Evolutionary conservation across 2,888 invertebrate species (phyloP).

Genomic region (Cantharis lateralis): DNA sequence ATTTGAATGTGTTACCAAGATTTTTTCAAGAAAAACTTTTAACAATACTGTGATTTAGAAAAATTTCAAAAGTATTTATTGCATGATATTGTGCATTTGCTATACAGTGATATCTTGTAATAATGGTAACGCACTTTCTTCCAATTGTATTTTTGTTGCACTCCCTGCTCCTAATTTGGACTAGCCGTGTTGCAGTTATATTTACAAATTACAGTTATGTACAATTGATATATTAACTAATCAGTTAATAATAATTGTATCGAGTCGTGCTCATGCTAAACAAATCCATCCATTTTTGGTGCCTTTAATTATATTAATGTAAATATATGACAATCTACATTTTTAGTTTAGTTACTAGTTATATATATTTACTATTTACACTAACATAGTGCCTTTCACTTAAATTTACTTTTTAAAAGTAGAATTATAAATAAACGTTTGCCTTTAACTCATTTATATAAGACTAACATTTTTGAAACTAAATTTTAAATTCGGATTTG

Average conservation of each 20-base stretch:
- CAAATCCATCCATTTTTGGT: conserved; percentile 57
- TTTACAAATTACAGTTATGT: conserved; percentile 5
- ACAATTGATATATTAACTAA: conserved; percentile 26
- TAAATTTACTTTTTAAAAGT: conserved; percentile 25
- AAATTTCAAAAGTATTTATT: neutral
- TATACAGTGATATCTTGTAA: neutral
- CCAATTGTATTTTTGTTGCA: conserved; percentile 26
- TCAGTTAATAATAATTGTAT: conserved; percentile 20
- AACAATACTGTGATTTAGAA: neutral
- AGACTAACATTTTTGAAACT: conserved; percentile 30
- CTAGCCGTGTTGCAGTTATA: conserved; percentile 28
- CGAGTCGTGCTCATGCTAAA: conserved; percentile 50
- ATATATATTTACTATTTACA: conserved; percentile 36
- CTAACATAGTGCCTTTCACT: conserved; percentile 46
- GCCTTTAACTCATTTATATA: conserved; percentile 24
- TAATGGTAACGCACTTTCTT: conserved; percentile 11
- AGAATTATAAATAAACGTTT: conserved; percentile 28
- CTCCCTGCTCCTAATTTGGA: conserved; percentile 30
- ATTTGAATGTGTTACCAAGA: neutral
- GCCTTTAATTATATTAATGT: conserved; percentile 50
- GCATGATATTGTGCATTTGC: neutral
- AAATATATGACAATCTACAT: conserved; percentile 48
- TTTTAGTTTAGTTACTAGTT: conserved; percentile 22
- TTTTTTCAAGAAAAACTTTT: neutral
- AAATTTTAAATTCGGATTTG: conserved; percentile 17